Base-by-base conservation (phyloP, 2,113 vertebrate genomes). In the Smithornis capensis region DNA sequence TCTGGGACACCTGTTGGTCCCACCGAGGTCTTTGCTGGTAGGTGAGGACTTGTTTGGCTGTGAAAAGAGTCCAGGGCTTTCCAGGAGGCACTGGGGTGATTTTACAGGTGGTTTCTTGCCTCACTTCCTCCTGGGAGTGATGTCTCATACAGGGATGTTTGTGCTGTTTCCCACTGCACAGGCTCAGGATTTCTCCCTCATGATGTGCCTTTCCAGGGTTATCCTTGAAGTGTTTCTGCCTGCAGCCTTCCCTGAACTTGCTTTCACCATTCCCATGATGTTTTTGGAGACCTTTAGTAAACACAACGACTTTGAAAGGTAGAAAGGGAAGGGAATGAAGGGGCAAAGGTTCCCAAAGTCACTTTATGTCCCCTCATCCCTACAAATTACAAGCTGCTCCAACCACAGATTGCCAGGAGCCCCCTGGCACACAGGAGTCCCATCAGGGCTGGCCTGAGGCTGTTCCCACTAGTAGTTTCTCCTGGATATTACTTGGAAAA, bases 251-350 rank as follows among this genome's bases (percentile, higher is more conserved):
- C 31, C 71, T 7, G 3, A 45, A 35, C 16, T 83, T 76, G 14
- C 19, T 53, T 59, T 60, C 27, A 14, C 33, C 15, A 2, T 28
- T 17, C 9, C 19, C 19, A 1, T 0, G 0, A 0, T 78, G 11
- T 53, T 10, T 53, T 71, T 42, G 42, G 40, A 52, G 83, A 63
- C 45, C 64, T 85, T 55, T 29, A 25, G 64, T 49, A 40, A 69
- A 21, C 11, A 10, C 31, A 12, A 8, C 65, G 67, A 31, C n/a
- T 55, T 65, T 33, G 67, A 37, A 70, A 81, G 21, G 35, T 15
- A n/a, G 42, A 68, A 78, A 27, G 35, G 31, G 28, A 73, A 53
- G n/a, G 37, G 45, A 74, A 35, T 4, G 4, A 63, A 55, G 62
- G 12, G 35, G 7, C 2, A 4, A 59, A 17, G 7, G 7, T 13